Conservation (phyloP, 2,888 invertebrate genomes). For the Mallateleia sp. region DNA sequence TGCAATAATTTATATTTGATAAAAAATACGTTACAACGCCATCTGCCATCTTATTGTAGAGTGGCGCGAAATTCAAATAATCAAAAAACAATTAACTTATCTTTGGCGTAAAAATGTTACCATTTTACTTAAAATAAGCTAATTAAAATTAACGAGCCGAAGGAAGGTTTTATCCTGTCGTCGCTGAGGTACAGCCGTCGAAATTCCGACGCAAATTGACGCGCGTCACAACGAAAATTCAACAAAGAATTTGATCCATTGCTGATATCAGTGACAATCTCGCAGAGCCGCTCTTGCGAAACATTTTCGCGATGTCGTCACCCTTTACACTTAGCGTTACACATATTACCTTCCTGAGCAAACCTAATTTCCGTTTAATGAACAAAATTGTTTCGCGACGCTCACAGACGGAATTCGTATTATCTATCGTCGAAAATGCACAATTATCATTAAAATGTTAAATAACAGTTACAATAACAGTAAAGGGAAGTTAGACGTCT, state of each 20-base stretch:
- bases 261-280: conserved; percentile 28
- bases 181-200: too few species aligned
- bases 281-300: conserved; percentile 16
- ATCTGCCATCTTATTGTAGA: too few species aligned
- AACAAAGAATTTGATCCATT: conserved; percentile 29
- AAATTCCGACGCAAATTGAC: neutral
- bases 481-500: conserved; percentile 26
- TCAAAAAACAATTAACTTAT: too few species aligned
- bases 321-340: conserved; percentile 58
- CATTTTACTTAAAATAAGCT: too few species aligned
- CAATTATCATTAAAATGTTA: conserved; percentile 54
- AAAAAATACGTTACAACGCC: too few species aligned
- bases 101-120: too few species aligned
- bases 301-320: conserved; percentile 59
- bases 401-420: conserved; percentile 48
- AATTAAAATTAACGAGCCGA: too few species aligned
- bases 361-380: conserved; percentile 69
- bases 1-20: too few species aligned
- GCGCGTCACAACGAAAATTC: conserved; percentile 6
- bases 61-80: too few species aligned
- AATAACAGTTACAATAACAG: conserved; percentile 58
- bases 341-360: conserved; percentile 49
- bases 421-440: conserved; percentile 59
- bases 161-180: too few species aligned
- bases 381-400: conserved; percentile 65